These are phyloP conservation scores for Rotaria socialis DNA, from an alignment of 2,888 invertebrate genomes.

Conservation along the genomic window DNA sequence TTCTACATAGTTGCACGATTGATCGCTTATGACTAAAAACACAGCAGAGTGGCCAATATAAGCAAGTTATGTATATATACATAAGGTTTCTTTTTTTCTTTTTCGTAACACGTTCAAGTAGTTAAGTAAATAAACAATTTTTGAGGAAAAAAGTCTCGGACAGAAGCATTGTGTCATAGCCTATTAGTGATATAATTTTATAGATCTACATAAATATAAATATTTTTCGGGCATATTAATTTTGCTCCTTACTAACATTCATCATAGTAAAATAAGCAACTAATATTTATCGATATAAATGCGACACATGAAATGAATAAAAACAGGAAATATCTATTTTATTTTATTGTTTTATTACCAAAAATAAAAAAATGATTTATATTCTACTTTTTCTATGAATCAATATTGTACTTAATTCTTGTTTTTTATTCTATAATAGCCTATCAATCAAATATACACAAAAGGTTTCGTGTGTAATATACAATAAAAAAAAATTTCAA, in stretches of 20 bases:
- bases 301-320: no score
- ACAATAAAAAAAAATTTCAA: neutral
- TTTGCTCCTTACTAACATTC: neutral
- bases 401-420: neutral
- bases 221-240: neutral
- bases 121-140: constrained; percentile 7
- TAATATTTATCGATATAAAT: neutral
- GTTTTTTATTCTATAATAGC: neutral
- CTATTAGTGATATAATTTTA: neutral
- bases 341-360: no score
- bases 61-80: neutral
- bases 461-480: neutral
- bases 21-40: neutral
- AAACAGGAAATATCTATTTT: no score
- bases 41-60: neutral
- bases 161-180: neutral
- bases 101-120: neutral
- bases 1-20: neutral
- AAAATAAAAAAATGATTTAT: neutral
- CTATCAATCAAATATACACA: constrained; percentile 10
- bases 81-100: neutral
- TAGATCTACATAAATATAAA: neutral
- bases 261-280: neutral
- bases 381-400: neutral
- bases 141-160: neutral